Percentiles rank a stretch among this genome's conserved stretches.
These are phyloP conservation scores for Diadema setosum DNA, from an alignment of 35 echinoderm and acorn worm species.

Conservation along the genomic window DNA sequence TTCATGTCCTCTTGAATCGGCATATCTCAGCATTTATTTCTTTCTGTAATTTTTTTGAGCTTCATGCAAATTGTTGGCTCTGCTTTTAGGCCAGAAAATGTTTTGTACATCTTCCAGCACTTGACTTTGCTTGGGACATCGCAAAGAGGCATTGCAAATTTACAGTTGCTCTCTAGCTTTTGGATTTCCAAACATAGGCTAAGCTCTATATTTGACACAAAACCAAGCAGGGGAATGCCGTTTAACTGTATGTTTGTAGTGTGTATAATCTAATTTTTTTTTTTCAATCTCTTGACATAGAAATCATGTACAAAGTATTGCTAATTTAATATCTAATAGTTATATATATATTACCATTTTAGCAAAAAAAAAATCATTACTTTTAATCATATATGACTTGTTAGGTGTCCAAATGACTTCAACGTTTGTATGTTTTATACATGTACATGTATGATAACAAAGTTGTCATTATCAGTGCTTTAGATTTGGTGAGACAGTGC, in stretches of 20 bases:
- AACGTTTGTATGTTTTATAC: constrained; percentile 22
- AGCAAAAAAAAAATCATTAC: neutral
- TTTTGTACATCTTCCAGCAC: too few relatives aligned
- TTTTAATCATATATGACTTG: neutral
- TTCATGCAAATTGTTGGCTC: too few relatives aligned
- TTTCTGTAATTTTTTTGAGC: too few relatives aligned
- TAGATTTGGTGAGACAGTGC: neutral
- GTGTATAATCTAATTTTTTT: neutral
- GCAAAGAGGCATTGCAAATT: too few relatives aligned
- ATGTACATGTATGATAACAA: neutral
- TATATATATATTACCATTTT: constrained; percentile 15
- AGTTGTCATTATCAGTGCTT: neutral
- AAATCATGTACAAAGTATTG: constrained; percentile 25
- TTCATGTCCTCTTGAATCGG: too few relatives aligned
- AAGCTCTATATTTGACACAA: neutral
- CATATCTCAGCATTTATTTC: too few relatives aligned
- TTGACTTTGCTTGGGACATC: too few relatives aligned
- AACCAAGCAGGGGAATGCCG: neutral
- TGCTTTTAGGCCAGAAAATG: too few relatives aligned
- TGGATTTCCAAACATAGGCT: too few relatives aligned
- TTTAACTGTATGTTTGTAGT: neutral
- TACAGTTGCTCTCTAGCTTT: neutral
- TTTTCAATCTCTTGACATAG: too few relatives aligned
- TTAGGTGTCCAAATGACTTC: neutral
- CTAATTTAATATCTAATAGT: constrained; percentile 19